These are phyloP conservation scores for Tortrix viridana DNA, from an alignment of 2,888 invertebrate species.

Conservation along the genomic window DNA sequence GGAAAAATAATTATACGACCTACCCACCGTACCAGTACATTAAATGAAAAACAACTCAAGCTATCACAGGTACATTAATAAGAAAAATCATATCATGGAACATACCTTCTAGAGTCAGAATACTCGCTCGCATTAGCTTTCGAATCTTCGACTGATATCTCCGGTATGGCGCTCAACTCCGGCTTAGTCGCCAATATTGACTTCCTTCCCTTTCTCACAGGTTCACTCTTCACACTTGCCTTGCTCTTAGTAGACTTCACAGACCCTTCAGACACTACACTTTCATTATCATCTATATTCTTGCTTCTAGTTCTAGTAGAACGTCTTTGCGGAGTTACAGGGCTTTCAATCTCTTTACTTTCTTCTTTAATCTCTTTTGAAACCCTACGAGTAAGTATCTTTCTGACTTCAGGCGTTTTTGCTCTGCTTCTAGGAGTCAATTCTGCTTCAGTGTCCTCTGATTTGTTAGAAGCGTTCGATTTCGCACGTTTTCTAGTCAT, in stretches of 20 bases:
- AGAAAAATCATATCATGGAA: neutral
- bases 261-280: constrained; percentile 66
- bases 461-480: constrained; percentile 60
- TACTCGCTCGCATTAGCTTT: constrained; percentile 57
- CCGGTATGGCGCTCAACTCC: constrained; percentile 76
- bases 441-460: constrained; percentile 44
- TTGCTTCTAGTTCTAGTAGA: constrained; percentile 55
- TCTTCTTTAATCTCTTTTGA: constrained; percentile 68
- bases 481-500: constrained; percentile 63
- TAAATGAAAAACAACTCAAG: neutral
- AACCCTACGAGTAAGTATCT: constrained; percentile 69
- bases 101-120: constrained; percentile 64
- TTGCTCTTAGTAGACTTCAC: constrained; percentile 57
- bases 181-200: constrained; percentile 63
- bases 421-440: constrained; percentile 52
- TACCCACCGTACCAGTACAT: no score
- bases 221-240: constrained; percentile 52
- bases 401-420: constrained; percentile 69
- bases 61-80: neutral
- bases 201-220: constrained; percentile 61
- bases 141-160: constrained; percentile 62
- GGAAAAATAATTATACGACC: no score
- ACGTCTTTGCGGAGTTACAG: constrained; percentile 62
- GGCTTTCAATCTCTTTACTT: constrained; percentile 51
- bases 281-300: constrained; percentile 66